Evolutionary conservation across 2,113 vertebrate species (phyloP), one percentile per base, ranked within the genome.

Genomic region (Numida meleagris): DNA sequence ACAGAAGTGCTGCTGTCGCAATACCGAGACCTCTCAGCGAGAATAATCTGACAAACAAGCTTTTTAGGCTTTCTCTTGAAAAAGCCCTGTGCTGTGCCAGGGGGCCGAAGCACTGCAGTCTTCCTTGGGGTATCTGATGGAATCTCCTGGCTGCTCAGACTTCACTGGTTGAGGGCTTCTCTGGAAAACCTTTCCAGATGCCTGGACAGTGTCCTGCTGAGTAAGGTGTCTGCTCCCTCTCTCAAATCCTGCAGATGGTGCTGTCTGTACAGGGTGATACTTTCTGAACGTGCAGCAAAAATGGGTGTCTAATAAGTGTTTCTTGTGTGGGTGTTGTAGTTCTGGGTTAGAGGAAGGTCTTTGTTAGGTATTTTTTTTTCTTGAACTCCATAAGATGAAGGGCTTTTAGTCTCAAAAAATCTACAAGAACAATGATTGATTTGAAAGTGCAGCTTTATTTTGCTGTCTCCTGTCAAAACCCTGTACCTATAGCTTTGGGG

Each of bases 211-310:
- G 20, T n/a, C 42, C n/a, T 43, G 46, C 20, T 31, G 42, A 67
- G 40, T 31, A 14, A 82, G 42, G 34, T 61, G 50, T 42, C 63
- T 46, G 48, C 81, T 82, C 11, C 55, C 10, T 25, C 14, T 36
- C 42, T 71, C 36, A 29, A 38, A 34, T 75, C 87, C 94, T 91
- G 84, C 78, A 91, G 93, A 73, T 95, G 94, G 79, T 92, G 91
- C 88, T 93, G 65, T 81, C 82, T 46, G 79, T 23, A 31, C 72
- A 74, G 79, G 71, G 34, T 66, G 34, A 29, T 21, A 18, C 10
- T 14, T 24, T 25, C 19, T 43, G 38, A 63, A 42, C 13, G 4
- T 4, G 12, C 25, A 51, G 31, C 16, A 58, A 57, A 89, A 48
- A 29, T 9, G 10, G 8, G 51, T 50, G 33, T 12, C 45, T 74